Evolutionary conservation across 2,113 vertebrate species (phyloP).

Genomic region (Paratilapia polleni): DNA sequence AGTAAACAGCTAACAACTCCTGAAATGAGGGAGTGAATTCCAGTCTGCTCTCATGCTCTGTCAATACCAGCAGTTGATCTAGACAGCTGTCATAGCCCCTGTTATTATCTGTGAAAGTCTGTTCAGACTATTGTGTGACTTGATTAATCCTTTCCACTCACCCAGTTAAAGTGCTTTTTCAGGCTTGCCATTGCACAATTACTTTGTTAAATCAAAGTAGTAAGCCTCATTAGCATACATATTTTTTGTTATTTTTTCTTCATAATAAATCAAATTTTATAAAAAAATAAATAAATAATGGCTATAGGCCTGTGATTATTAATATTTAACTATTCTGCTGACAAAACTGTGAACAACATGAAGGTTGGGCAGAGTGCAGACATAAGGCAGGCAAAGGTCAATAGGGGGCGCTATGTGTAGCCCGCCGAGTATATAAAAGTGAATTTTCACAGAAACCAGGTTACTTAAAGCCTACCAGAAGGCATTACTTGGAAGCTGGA

Average conservation of each 20-base stretch:
- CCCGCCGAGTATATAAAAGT: slow-evolving; percentile 44
- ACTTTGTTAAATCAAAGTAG: neutral
- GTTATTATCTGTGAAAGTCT: slow-evolving; percentile 31
- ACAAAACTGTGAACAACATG: neutral
- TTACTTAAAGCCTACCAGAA: slow-evolving; percentile 11
- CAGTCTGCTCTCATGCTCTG: neutral
- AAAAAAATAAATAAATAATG: neutral
- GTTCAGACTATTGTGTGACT: slow-evolving; percentile 21
- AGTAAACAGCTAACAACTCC: slow-evolving; percentile 19
- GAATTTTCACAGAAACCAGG: neutral
- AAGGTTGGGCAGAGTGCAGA: neutral
- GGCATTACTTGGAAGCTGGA: slow-evolving; percentile 8
- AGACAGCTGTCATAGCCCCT: neutral
- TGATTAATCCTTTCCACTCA: slow-evolving; percentile 25
- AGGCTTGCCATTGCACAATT: neutral
- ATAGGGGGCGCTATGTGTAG: slow-evolving; percentile 54
- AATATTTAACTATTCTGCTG: neutral
- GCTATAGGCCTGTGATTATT: neutral
- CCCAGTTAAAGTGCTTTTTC: too few relatives aligned
- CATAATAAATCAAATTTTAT: neutral
- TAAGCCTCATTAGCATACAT: neutral
- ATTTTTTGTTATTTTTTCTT: neutral
- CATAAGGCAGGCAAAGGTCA: neutral
- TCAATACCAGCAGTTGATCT: slow-evolving; percentile 33
- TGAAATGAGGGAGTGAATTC: neutral